These are phyloP conservation scores for Caenorhabditis becei DNA, from an alignment of 2,888 invertebrate genomes.

Conservation along the genomic window DNA sequence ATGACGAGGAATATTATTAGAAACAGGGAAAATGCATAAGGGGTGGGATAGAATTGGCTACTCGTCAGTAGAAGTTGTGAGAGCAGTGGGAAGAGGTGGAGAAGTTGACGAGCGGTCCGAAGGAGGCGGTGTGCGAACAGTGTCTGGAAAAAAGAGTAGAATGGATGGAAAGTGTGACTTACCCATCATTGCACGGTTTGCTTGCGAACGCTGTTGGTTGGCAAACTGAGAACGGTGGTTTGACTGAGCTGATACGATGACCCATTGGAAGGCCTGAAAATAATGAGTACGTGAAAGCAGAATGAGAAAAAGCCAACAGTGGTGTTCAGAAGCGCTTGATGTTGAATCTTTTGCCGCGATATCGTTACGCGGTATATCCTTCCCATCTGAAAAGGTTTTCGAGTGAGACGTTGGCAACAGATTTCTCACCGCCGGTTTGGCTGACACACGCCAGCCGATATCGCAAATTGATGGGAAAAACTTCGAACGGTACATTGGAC, in stretches of 20 bases:
- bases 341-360: neutral
- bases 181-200: too few species aligned
- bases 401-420: too few species aligned
- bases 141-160: neutral
- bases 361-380: neutral
- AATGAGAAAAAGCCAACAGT: neutral
- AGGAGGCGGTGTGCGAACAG: neutral
- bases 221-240: too few species aligned
- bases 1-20: neutral
- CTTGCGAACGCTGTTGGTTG: too few species aligned
- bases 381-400: neutral
- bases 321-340: neutral
- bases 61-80: neutral
- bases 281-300: neutral
- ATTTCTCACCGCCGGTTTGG: neutral
- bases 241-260: too few species aligned
- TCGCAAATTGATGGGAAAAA: neutral
- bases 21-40: neutral
- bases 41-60: neutral
- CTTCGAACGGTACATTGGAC: neutral
- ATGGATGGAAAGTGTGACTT: too few species aligned
- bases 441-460: neutral
- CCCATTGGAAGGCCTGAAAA: neutral
- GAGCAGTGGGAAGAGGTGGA: conserved; percentile 2
- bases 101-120: conserved; percentile 26